phyloP scores from a whole-genome alignment of 1,140 invertebrate genomes.

The Papilio machaon region DNA sequence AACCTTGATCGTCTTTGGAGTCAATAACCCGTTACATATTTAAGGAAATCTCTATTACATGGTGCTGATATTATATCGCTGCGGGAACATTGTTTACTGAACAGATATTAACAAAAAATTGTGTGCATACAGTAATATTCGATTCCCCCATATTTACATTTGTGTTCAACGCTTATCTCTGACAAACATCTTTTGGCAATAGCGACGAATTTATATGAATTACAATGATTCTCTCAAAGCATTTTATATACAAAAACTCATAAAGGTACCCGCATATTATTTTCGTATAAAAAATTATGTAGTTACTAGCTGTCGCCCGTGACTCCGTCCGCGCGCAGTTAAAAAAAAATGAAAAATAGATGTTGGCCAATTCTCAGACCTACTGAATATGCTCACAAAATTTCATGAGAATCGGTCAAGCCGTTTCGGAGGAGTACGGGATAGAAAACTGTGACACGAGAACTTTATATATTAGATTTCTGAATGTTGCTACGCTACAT shows the following conservation, averaged over 20 bases:
- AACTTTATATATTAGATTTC: too few relatives aligned
- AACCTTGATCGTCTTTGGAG: neutral
- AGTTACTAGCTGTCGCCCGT: too few relatives aligned
- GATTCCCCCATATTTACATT: conserved; percentile 34
- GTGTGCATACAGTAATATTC: conserved; percentile 1
- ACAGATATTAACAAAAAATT: conserved; percentile 13
- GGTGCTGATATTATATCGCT: neutral
- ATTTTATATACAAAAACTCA: neutral
- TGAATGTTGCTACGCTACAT: too few relatives aligned
- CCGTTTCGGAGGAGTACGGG: too few relatives aligned
- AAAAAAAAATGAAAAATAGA: too few relatives aligned
- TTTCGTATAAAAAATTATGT: neutral
- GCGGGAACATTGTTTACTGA: neutral
- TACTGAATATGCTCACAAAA: too few relatives aligned
- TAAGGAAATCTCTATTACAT: neutral
- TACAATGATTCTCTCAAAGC: neutral
- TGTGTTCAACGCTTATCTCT: conserved; percentile 44
- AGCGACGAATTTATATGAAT: neutral
- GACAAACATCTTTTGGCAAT: conserved; percentile 47
- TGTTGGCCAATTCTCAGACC: too few relatives aligned
- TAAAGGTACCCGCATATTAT: neutral
- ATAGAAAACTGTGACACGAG: too few relatives aligned
- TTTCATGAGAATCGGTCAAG: too few relatives aligned
- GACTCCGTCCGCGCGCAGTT: too few relatives aligned
- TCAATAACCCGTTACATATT: neutral